Base-by-base conservation (phyloP, 2,888 invertebrate species). In the Tanypteryx hageni region DNA sequence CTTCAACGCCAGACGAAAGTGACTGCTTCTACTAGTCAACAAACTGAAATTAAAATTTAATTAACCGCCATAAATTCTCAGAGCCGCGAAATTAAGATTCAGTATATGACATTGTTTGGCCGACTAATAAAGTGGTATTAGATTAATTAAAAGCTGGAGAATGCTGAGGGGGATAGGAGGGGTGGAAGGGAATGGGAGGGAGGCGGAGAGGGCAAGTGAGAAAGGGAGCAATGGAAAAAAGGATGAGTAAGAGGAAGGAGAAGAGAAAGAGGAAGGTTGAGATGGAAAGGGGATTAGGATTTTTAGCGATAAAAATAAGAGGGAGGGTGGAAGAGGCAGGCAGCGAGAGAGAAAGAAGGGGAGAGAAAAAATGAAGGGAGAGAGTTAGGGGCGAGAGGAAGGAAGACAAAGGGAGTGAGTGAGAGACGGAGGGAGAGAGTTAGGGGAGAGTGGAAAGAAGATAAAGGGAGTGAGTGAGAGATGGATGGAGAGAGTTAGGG, bases 41-140 rank as follows among this genome's bases (percentile, higher is more conserved):
- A 92, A 92, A 93, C 92, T 94, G 94, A 95, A 95, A 95, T 95
- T 95, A 95, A 95, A 95, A 95, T 95, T 95, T 95, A 95, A 95
- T 95, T 95, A 95, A 95, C 94, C 94, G 93, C 94, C 94, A 95
- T 95, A 95, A 95, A 95, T 95, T 95, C 94, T 93, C 93, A 94
- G 94, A 94, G 94, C 94, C 93, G 94, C 94, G 94, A 94, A 95
- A 95, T 95, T 95, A 95, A 95, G 95, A 95, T 95, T 95, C 95
- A 95, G 94, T 94, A 94, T 94, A 94, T 95, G 95, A 95, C 94
- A 95, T 94, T 95, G 94, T 94, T 95, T 93, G 94, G 94, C 94
- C 94, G 94, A 94, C 94, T 94, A 95, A 94, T 95, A 95, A 95
- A 95, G 94, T 94, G 94, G 94, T 94, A 94, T 94, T 94, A 94